Base-by-base conservation (phyloP, 2,888 invertebrate species). In the Apamea anceps region DNA sequence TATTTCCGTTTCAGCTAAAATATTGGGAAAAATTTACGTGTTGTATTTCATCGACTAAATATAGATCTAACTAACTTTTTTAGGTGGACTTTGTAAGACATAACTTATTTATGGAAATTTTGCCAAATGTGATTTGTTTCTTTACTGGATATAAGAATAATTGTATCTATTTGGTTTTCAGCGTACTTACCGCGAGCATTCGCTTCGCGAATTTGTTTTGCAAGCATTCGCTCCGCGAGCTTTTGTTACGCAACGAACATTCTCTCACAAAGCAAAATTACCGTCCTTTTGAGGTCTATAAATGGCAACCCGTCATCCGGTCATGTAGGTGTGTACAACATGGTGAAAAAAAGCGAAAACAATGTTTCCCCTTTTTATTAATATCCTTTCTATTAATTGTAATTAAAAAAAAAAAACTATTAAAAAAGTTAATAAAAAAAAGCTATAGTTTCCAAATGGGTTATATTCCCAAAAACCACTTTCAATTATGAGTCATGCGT, bases 1-100 rank as follows among this genome's bases (percentile, higher is more conserved):
- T 51, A 75, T 71, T 73, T 75, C 51, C 57, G 28, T 73, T 84
- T 28, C 57, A 66, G n/a, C 15, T 68, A 13, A 57, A 72, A 80
- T 65, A 71, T 70, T 65, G 42, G 18, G 54, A 45, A 1, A 5
- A 37, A 65, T 60, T 42, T 57, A 32, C 28, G 25, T 45, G 15
- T 25, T 21, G 18, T 57, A 45, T 72, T 72, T 51, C 8, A 51
- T 32, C 3, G 28, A 12, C 54, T 62, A 71, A 72, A 82, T 82
- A 66, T 37, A 25, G 15, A 45, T 25, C 8, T 48, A 45, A 42
- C 6, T 48, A 45, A 42, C 48, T 48, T 65, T 62, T 75, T 32
- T 28, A 7, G 0, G 48, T 48, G 13, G 15, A 12, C 13, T 32
- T 77, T 73, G 15, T 67, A n/a, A 15, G 15, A 6, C 21, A 57